phyloP scores from a whole-genome alignment of 1,140 invertebrate species.

The Nebria ingens region DNA sequence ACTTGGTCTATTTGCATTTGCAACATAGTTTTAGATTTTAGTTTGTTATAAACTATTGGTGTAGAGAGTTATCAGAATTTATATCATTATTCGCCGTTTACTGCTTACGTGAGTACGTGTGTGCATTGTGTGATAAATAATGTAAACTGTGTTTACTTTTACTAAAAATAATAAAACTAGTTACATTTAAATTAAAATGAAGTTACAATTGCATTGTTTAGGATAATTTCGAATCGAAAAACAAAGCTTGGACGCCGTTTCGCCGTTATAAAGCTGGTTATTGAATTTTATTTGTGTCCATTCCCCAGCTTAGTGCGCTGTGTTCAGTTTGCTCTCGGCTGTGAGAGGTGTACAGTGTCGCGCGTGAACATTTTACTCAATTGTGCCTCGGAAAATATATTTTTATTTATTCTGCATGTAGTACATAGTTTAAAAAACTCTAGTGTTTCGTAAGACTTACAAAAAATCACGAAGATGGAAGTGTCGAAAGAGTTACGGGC shows the following conservation, averaged over 20 bases:
- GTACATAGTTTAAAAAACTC: not conserved
- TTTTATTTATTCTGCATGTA: not conserved
- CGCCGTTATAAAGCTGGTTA: not conserved
- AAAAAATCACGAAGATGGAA: slow-evolving; percentile 47
- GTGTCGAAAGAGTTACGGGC: slow-evolving; percentile 51
- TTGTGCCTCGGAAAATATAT: not conserved
- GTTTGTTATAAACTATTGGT: too few species aligned
- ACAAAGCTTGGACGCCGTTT: not conserved
- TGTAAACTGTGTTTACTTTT: too few species aligned
- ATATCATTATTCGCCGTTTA: too few species aligned
- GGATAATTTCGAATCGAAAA: slow-evolving; percentile 1
- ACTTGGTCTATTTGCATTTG: too few species aligned
- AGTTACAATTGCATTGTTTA: too few species aligned
- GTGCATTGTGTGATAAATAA: too few species aligned
- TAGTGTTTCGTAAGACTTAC: not conserved
- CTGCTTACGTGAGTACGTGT: too few species aligned
- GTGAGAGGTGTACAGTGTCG: not conserved
- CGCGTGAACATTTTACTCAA: not conserved
- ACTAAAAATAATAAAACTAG: too few species aligned
- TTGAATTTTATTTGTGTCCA: slow-evolving; percentile 9
- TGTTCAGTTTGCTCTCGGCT: not conserved
- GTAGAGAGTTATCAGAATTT: too few species aligned
- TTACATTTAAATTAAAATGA: too few species aligned
- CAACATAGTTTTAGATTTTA: too few species aligned
- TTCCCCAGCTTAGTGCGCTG: not conserved